Evolutionary conservation across 2,113 vertebrate genomes (phyloP).

Genomic region (Campylomormyrus tamandua): DNA sequence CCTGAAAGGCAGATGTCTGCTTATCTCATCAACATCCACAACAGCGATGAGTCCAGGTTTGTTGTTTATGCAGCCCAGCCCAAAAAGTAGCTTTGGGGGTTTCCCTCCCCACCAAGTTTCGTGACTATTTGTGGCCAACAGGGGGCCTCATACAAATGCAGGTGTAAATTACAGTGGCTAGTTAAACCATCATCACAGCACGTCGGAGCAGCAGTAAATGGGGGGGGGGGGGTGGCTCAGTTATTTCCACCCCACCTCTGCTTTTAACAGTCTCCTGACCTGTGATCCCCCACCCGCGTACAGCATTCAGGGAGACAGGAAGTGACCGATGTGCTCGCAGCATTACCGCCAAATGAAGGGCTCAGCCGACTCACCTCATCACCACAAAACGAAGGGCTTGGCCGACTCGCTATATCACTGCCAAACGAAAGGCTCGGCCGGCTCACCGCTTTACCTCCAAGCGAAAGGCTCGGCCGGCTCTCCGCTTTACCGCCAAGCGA

Average conservation of each 20-base stretch:
- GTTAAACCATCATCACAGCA: background rate
- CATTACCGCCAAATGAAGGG: background rate
- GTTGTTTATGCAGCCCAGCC: background rate
- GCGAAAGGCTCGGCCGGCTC: too few relatives aligned
- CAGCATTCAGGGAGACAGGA: background rate
- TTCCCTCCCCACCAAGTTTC: background rate
- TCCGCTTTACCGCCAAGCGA: background rate
- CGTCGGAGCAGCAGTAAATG: background rate
- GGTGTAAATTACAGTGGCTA: background rate
- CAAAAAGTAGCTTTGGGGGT: background rate
- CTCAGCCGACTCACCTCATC: too few relatives aligned
- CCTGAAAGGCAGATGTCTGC: background rate
- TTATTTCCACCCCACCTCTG: background rate
- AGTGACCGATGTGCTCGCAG: background rate
- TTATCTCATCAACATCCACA: background rate
- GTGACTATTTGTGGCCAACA: background rate
- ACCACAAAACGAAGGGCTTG: too few relatives aligned
- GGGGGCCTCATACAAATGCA: background rate
- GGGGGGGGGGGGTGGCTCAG: too few relatives aligned
- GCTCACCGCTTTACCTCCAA: too few relatives aligned
- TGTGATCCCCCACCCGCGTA: background rate
- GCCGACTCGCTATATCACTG: too few relatives aligned
- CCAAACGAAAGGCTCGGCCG: too few relatives aligned
- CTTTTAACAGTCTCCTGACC: background rate
- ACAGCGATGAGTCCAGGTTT: background rate